These are phyloP conservation scores for Brachionus rubens DNA, from an alignment of 1,140 invertebrate genomes.

Conservation along the genomic window DNA sequence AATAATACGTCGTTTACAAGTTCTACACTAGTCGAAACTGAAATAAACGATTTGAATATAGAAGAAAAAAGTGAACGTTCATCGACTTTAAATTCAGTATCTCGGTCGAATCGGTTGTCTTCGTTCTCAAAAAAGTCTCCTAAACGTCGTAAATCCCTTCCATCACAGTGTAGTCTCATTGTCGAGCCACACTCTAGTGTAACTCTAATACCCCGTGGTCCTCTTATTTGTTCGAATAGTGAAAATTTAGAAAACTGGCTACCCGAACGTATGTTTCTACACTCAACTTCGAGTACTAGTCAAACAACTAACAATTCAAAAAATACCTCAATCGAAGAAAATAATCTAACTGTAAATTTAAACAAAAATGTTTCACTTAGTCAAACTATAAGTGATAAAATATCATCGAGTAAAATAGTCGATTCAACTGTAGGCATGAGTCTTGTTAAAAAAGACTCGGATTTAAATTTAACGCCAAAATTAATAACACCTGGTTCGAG, in stretches of 20 bases:
- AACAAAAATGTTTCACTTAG: slow-evolving; percentile 36
- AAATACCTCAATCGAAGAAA: neutral
- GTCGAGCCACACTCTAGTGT: slow-evolving; percentile 1
- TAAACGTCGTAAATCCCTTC: slow-evolving; percentile 36
- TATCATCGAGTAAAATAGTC: slow-evolving; percentile 22
- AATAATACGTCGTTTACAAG: slow-evolving; percentile 19
- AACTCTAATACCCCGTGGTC: slow-evolving; percentile 37
- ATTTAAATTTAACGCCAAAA: neutral
- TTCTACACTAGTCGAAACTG: slow-evolving; percentile 1
- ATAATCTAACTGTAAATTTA: neutral
- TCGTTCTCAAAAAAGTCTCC: slow-evolving; percentile 25
- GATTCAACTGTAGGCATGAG: neutral
- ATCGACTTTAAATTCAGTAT: neutral
- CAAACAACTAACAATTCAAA: neutral
- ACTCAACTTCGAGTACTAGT: neutral
- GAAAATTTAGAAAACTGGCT: slow-evolving; percentile 43
- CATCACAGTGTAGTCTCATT: slow-evolving; percentile 16
- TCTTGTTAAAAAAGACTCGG: slow-evolving; percentile 23
- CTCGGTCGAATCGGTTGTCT: neutral
- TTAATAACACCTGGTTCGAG: neutral
- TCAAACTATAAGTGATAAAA: neutral
- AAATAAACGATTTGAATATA: neutral
- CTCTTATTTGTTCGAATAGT: slow-evolving; percentile 42
- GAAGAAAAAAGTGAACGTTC: neutral
- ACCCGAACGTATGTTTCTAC: neutral